Evolutionary conservation across 2,797 vertebrate species (phyloP).

Genomic region (Malurus leucopterus): DNA sequence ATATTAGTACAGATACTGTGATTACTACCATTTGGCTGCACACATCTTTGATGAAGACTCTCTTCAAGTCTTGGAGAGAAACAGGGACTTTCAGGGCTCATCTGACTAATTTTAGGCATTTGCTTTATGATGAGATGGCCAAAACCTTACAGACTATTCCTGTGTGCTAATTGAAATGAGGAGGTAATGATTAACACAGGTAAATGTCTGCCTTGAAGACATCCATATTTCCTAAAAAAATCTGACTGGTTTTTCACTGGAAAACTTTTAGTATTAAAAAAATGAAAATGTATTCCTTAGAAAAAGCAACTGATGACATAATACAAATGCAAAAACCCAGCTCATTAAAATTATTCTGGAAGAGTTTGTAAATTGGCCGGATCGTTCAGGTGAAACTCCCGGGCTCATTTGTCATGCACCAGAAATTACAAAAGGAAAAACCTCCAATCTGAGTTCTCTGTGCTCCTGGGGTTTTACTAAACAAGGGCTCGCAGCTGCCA

Average conservation of each 20-base stretch:
- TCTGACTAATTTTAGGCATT: background rate
- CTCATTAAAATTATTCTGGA: background rate
- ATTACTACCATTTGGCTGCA: background rate
- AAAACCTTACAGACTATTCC: background rate
- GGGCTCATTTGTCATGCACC: background rate
- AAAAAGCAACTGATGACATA: background rate
- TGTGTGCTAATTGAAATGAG: background rate
- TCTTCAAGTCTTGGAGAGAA: background rate
- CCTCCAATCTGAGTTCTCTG: background rate
- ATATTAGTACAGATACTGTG: background rate
- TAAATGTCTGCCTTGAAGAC: background rate
- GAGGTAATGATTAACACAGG: background rate
- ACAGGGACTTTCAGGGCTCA: background rate
- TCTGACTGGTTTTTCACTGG: background rate
- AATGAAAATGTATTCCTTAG: background rate
- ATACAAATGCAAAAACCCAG: background rate
- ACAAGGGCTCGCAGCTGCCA: background rate
- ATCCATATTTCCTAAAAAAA: background rate
- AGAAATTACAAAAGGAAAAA: background rate
- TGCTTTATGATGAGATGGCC: background rate
- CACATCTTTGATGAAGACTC: background rate
- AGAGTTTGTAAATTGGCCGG: background rate
- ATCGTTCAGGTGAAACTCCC: background rate
- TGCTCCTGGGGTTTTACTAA: background rate
- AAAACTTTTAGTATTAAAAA: background rate